Evolutionary conservation across 2,797 vertebrate genomes (phyloP).

Genomic region (Scyliorhinus canicula): DNA sequence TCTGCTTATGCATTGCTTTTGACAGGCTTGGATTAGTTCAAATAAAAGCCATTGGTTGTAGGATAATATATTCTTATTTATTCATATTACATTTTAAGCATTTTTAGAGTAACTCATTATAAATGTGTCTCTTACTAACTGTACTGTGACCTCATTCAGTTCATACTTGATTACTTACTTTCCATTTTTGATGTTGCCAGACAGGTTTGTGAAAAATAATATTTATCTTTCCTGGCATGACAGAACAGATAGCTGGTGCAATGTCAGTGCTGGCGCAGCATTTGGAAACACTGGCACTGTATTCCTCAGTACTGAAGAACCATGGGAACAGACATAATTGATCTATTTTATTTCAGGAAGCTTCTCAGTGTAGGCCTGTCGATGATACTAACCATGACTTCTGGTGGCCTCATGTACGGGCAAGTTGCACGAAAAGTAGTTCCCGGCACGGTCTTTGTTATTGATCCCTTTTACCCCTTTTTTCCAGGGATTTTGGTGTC

Average conservation of each 20-base stretch:
- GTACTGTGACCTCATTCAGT: background rate
- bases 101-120: background rate
- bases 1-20: background rate
- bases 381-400: background rate
- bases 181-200: background rate
- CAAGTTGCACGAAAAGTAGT: too few species aligned
- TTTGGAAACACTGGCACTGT: background rate
- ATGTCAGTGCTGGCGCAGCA: background rate
- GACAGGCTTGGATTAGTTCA: background rate
- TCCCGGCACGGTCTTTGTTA: too few species aligned
- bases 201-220: background rate
- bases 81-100: slow-evolving; percentile 6
- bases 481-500: too few species aligned
- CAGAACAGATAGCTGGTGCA: background rate
- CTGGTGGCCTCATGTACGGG: too few species aligned
- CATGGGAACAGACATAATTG: background rate
- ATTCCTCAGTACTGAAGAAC: background rate
- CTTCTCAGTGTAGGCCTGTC: background rate
- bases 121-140: background rate
- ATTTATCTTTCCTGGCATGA: background rate
- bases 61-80: slow-evolving; percentile 17
- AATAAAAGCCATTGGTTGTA: background rate
- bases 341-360: background rate
- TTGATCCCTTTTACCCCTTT: too few species aligned
- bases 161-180: background rate